Conservation (phyloP, 2,113 vertebrate genomes). For the Gadus macrocephalus region DNA sequence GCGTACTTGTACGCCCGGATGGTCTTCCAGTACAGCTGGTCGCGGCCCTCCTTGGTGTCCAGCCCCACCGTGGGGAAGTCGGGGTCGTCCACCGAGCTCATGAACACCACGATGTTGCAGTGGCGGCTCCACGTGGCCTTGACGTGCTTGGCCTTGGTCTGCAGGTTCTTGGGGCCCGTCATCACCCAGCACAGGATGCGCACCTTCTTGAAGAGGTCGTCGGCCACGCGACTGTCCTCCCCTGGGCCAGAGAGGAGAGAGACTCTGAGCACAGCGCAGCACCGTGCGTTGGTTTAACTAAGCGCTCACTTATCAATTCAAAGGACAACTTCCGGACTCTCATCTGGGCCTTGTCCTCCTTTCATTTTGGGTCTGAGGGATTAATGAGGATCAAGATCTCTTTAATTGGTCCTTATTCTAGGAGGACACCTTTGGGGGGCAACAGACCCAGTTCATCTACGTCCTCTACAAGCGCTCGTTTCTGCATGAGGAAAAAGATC, state of each 20-base stretch:
- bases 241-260: slow-evolving; percentile 40
- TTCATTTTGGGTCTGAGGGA: too few relatives aligned
- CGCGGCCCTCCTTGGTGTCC: slow-evolving; percentile 67
- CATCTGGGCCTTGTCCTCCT: too few relatives aligned
- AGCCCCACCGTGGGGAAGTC: slow-evolving; percentile 71
- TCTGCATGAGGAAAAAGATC: too few relatives aligned
- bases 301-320: too few relatives aligned
- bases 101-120: slow-evolving; percentile 72
- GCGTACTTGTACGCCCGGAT: slow-evolving; percentile 73
- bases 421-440: too few relatives aligned
- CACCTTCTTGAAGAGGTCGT: slow-evolving; percentile 64
- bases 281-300: too few relatives aligned
- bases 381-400: too few relatives aligned
- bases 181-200: slow-evolving; percentile 79
- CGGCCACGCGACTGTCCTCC: slow-evolving; percentile 67
- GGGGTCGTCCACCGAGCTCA: slow-evolving; percentile 66
- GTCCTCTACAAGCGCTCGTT: too few relatives aligned
- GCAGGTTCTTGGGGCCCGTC: slow-evolving; percentile 64
- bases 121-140: slow-evolving; percentile 72
- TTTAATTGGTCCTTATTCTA: too few relatives aligned
- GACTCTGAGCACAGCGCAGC: too few relatives aligned
- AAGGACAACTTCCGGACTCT: too few relatives aligned
- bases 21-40: slow-evolving; percentile 79
- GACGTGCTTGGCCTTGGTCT: slow-evolving; percentile 68
- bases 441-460: too few relatives aligned